Base-by-base conservation (phyloP, 2,888 invertebrate species). In the Nesidiocoris tenuis region DNA sequence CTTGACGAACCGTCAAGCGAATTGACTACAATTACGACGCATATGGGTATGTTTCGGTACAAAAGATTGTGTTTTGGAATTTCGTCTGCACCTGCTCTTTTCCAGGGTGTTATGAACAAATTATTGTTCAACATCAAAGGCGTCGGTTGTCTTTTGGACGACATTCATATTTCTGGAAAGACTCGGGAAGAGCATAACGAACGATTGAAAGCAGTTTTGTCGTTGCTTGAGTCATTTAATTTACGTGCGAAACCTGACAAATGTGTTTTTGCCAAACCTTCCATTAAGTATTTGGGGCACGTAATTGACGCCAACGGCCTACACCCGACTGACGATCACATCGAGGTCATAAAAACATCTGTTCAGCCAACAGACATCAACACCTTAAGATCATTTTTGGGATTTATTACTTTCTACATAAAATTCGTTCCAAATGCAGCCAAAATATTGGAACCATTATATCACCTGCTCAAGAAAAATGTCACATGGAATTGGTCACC, bases 321-420 rank as follows among this genome's bases (percentile, higher is more conserved):
- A 12, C 63, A 67, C 21, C 56, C 66, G n/a, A 76, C 79, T 56
- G 76, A 78, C 1, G 75, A 65, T 12, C 78, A 80, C 70, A 65
- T 80, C 7, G 17, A 61, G 59, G 79, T 79, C 0, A 80, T 82
- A 17, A 61, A 79, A 17, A 59, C 78, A 7, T 77, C 80, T 1
- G 76, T 75, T 3, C 23, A n/a, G 9, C 82, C 81, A 23, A 76
- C 18, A 24, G 79, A 80, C 72, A 68, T 74, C 17, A 71, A 54
- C n/a, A 78, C 80, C 61, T 59, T 81, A 0, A 79, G 79, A 64
- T 77, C 80, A 2, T 81, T 82, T 74, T 63, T 81, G 9, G 81
- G 82, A 1, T 61, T 81, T 39, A 68, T 82, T 3, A 82, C 81
- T 74, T 83, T 82, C 77, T 82, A 83, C 77, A 66, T 80, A 3